Evolutionary conservation across 2,797 vertebrate species (phyloP).

Genomic region (Atherinosoma microstoma): DNA sequence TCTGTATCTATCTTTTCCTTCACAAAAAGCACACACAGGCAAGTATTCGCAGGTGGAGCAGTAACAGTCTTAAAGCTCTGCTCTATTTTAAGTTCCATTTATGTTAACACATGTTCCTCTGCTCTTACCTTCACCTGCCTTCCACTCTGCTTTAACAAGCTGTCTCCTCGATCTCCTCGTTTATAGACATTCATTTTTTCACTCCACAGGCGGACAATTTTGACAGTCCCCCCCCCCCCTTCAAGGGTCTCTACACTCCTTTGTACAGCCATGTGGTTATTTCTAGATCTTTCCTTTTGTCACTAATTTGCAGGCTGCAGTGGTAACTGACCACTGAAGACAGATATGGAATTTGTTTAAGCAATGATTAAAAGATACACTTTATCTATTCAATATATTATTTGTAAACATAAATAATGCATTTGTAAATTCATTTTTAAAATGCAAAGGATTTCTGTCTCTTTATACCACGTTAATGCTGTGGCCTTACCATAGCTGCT

Average conservation of each 20-base stretch:
- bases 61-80: conserved; percentile 55
- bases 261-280: conserved; percentile 12
- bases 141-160: conserved; percentile 11
- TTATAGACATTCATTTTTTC: conserved; percentile 24
- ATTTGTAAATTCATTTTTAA: not conserved
- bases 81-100: conserved; percentile 68
- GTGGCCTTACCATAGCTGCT: conserved; percentile 8
- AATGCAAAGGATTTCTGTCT: conserved; percentile 1
- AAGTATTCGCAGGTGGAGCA: conserved; percentile 60
- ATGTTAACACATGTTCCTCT: conserved; percentile 44
- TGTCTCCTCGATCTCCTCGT: conserved; percentile 1
- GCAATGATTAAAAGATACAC: conserved; percentile 63
- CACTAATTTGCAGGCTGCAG: conserved; percentile 65
- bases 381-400: conserved; percentile 22
- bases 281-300: conserved; percentile 22
- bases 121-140: conserved; percentile 40
- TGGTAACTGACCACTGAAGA: conserved; percentile 58
- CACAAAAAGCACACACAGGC: conserved; percentile 26
- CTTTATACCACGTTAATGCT: not conserved
- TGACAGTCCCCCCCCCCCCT: conserved; percentile 4
- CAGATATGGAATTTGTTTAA: conserved; percentile 43
- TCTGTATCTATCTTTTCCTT: conserved; percentile 46
- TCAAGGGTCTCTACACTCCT: conserved; percentile 9
- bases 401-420: conserved; percentile 12
- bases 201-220: not conserved